Evolutionary conservation across 2,888 invertebrate genomes (phyloP), one percentile per base, ranked within the genome.

Genomic region (Heliothis peltigera): DNA sequence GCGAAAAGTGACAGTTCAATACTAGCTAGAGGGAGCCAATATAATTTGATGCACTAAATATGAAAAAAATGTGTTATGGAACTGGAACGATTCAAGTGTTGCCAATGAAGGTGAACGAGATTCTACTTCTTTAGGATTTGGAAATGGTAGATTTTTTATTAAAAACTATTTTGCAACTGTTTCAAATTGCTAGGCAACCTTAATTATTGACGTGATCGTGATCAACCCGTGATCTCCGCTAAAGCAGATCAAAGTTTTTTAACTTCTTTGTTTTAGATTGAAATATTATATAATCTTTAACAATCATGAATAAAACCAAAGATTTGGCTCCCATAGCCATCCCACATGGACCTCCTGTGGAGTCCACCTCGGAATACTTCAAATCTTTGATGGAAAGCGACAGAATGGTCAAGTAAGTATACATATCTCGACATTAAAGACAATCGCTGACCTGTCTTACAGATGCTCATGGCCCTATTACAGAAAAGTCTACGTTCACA

Each of bases 291-390:
- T 52, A 74, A 54, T 51, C 17, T 46, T 35, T 56, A 54, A 85
- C 58, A 64, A 88, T 80, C 78, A 91, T 92, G 91, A 89, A 90
- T 80, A 92, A 92, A 83, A 73, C 75, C 6, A 94, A 93, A 71
- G 95, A 95, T 75, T 84, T 95, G 72, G 95, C 95, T 5, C 95
- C 95, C 1, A 94, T 95, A 35, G 94, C 90, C 47, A 91, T 95
- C 52, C 95, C 94, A 1, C 95, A 94, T 84, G 94, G 94, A 4
- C 93, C 93, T 51, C 92, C 95, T 0, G 95, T 95, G 74, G 92
- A 95, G 77, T 93, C 92, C 35, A 92, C 96, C 0, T 80, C 89
- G 8, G 95, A 96, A 75, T 96, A 95, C 82, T 95, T 94, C 71
- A 91, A 95, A 69, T 96, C 96, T 0, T 90, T 95, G 67, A 92